Base-by-base conservation (phyloP, 2,888 invertebrate species). In the Ectemnius lituratus region DNA sequence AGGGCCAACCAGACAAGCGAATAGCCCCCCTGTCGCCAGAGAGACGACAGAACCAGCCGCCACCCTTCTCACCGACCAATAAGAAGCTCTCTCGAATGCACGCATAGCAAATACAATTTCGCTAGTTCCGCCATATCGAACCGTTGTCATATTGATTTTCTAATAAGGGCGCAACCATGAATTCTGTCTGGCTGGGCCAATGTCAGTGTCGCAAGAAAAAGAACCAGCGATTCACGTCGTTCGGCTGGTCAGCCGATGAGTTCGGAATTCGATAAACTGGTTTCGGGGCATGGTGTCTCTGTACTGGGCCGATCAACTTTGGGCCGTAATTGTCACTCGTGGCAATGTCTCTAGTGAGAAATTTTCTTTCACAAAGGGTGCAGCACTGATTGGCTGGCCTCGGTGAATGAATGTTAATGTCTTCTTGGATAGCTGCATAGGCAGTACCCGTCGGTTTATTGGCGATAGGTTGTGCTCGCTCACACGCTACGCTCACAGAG, bases 361-460 rank as follows among this genome's bases (percentile, higher is more conserved):
- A 11, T 37, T 37, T 37, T 37, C 37, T 37, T 37, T 37, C 8
- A 11, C 37, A 6, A 11, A 37, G 37, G 37, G 37, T 11, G 37
- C 37, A 71, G 45, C 76, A 72, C 68, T 76, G 73, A 81, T 81
- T 73, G 46, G 37, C 18, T n/a, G 57, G 14, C 66, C 82, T 74
- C 74, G 67, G 76, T 76, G 81, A 81, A 81, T 76, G 82, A 72
- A 67, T 46, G 67, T 60, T 56, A 66, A 27, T 20, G 59, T 46
- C 78, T 76, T 71, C 84, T 75, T 78, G 78, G 64, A 67, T 60
- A 74, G 63, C 65, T 68, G 61, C 59, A 70, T 74, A 72, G 69
- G 67, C 65, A 78, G 23, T 37, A 1, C 5, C 6, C 8, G 37
- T 8, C 37, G 37, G 8, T 37, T 37, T 37, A 37, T 37, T 37